Conservation (phyloP, 2,888 invertebrate species). For the Epistrophe grossulariae region DNA sequence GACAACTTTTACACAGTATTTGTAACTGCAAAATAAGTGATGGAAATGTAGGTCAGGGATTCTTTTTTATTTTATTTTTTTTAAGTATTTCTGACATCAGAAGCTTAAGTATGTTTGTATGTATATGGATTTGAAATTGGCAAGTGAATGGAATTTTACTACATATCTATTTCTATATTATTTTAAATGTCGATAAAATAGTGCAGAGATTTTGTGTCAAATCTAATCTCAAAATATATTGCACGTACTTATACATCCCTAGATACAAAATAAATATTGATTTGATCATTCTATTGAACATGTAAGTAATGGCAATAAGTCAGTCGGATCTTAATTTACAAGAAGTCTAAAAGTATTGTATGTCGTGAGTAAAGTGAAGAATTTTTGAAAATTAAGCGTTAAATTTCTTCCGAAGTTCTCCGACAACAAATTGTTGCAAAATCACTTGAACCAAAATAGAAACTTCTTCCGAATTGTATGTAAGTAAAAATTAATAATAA, state of each 20-base stretch:
- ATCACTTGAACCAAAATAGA: too few relatives aligned
- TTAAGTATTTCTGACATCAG: not conserved
- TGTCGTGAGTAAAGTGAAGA: too few relatives aligned
- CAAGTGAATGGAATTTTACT: not conserved
- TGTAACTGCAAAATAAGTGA: not conserved
- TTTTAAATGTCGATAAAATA: not conserved
- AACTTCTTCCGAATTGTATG: too few relatives aligned
- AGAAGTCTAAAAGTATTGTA: too few relatives aligned
- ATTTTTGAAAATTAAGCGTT: too few relatives aligned
- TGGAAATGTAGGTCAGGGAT: conserved; percentile 9
- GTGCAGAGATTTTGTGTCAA: not conserved
- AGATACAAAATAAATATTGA: not conserved
- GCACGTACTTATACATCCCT: not conserved
- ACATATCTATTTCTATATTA: not conserved
- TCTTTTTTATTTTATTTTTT: too few relatives aligned
- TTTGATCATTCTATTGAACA: not conserved
- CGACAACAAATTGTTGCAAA: too few relatives aligned
- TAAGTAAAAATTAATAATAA: too few relatives aligned
- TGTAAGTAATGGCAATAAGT: too few relatives aligned
- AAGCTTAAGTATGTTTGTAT: not conserved
- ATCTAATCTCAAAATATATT: not conserved
- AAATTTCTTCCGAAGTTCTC: too few relatives aligned
- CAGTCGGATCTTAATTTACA: too few relatives aligned
- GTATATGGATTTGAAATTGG: not conserved
- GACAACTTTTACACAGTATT: not conserved